Base-by-base conservation (phyloP, 2,113 vertebrate species). In the Phalacrocorax aristotelis region DNA sequence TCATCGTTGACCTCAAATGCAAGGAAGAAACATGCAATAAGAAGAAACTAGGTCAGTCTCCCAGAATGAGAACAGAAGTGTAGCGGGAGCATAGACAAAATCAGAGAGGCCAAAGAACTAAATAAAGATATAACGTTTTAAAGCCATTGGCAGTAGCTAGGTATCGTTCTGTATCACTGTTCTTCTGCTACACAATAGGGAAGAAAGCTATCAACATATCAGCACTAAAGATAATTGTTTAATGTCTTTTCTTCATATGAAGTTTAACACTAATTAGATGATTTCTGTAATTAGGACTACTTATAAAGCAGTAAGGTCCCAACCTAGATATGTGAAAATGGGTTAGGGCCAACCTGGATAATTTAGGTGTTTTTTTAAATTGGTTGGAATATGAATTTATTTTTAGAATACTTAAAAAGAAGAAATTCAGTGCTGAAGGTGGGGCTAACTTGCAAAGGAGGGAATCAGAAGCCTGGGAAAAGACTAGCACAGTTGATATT, bases 21-120 rank as follows among this genome's bases (percentile, higher is more conserved):
- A 89, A 95, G 66, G 96, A 94, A 94, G 89, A 90, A 93, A 69
- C n/a, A 65, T 90, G 89, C 82, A 96, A 46, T 93, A 66, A 40
- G 91, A 79, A 66, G 66, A 97, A 97, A 95, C 52, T 95, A 85
- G 96, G 96, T 96, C 96, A 96, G 78, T 90, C 90, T 97, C 71
- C 74, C 68, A 89, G 95, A 94, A 96, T 4, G 87, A 80, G 96
- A 93, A 85, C 76, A 91, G 93, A 87, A 96, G 66, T 95, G 82
- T 88, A 79, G 84, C 85, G 3, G 82, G 90, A 96, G 84, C 78
- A 93, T 2, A 90, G 89, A 17, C 91, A 76, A 80, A 96, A 96
- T 89, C 44, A 85, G 91, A 95, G 91, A 95, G 95, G 87, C 95
- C 92, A 80, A 87, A 76, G 96, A 96, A 83, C 95, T 96, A 96